These are phyloP conservation scores for Aphelinus certus DNA, from an alignment of 1,140 invertebrate species.

Conservation along the genomic window DNA sequence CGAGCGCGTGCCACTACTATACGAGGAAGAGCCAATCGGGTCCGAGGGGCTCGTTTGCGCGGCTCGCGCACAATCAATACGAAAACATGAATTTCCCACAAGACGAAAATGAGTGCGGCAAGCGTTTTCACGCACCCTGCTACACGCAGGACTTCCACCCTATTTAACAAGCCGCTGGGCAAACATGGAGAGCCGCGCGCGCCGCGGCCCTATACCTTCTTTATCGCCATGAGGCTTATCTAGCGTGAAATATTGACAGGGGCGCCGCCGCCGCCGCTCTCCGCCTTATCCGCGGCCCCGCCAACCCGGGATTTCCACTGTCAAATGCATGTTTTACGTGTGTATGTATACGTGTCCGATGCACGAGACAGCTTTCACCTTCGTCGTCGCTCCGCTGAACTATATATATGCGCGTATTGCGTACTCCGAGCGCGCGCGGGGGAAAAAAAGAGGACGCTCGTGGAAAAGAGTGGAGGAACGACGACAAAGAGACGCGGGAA, in stretches of 20 bases:
- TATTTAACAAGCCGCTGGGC: slow-evolving; percentile 29
- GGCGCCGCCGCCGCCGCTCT: not conserved
- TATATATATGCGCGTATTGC: not conserved
- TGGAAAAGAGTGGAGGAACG: too few species aligned
- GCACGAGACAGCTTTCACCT: slow-evolving; percentile 38
- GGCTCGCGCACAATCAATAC: not conserved
- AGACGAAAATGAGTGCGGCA: not conserved
- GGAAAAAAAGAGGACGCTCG: too few species aligned
- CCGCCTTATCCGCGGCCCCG: slow-evolving; percentile 32
- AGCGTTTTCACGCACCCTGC: slow-evolving; percentile 10
- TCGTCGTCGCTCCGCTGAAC: slow-evolving; percentile 9
- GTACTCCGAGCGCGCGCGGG: too few species aligned
- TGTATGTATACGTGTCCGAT: slow-evolving; percentile 14
- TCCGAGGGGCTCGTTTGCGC: too few species aligned
- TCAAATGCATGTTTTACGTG: slow-evolving; percentile 36
- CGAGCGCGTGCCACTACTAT: too few species aligned
- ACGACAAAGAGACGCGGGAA: too few species aligned
- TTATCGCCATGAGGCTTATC: slow-evolving; percentile 42
- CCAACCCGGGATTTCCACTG: slow-evolving; percentile 28
- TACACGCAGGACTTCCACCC: slow-evolving; percentile 24
- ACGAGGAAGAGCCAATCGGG: too few species aligned
- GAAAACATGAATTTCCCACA: slow-evolving; percentile 25
- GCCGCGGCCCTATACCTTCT: slow-evolving; percentile 21
- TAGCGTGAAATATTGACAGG: slow-evolving; percentile 42
- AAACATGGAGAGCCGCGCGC: slow-evolving; percentile 1